Base-by-base conservation (phyloP, 1,140 invertebrate species). In the Alviniconcha marisindica region DNA sequence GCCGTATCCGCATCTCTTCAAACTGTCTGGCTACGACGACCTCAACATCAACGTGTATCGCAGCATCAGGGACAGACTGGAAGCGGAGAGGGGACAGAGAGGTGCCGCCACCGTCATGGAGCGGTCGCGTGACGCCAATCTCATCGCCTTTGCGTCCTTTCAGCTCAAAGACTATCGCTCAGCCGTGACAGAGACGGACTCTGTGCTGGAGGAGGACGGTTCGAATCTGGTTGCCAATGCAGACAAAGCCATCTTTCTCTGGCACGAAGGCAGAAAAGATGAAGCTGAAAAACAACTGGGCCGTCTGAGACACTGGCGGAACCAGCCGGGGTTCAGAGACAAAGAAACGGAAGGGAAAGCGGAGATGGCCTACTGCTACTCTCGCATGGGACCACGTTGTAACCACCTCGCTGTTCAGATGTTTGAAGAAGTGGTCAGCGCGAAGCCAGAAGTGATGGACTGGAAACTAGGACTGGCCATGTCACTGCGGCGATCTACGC, bases 391-490 rank as follows among this genome's bases (percentile, higher is more conserved):
- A 24, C 21, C 28, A 12, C 10, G 4, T 63, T 63, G 24, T n/a
- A 24, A 24, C 24, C 28, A 24, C 10, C 60, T n/a, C 5, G 24
- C 60, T n/a, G 60, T 63, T 5, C 21, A 63, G 28, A 5, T 14
- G 7, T 63, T 63, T n/a, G 21, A 63, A 63, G 60, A 63, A 31
- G 60, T 63, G 21, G 60, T 63, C 7, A 24, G 24, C 4, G 10
- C 7, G 60, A 63, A 24, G 28, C 60, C 60, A 63, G 60, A n/a
- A n/a, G 60, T 12, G 28, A n/a, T n/a, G 21, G 60, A 63, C 28
- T 63, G 60, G 60, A 63, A 63, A 63, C 60, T 63, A 4, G 60
- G 60, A 63, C 60, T 63, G 21, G 60, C 60, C 24, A 63, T 63
- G 10, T 4, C 60, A n/a, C 24, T 63, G 60, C 21, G 24, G 60